Conservation (phyloP, 2,113 vertebrate genomes). For the Scomber colias region DNA sequence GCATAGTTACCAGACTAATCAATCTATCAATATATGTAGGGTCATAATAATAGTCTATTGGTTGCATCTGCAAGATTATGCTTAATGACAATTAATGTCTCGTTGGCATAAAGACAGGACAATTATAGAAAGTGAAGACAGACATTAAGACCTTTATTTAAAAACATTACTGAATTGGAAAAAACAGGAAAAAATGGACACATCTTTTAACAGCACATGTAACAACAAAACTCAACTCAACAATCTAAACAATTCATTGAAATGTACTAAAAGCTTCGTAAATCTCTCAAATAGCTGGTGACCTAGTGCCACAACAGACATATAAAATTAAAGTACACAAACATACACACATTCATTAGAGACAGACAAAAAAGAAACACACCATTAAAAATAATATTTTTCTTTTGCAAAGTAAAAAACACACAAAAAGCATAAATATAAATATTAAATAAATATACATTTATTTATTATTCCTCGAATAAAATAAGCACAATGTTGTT, state of each 20-base stretch:
- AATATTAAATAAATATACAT: constrained; percentile 15
- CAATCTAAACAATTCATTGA: too few species aligned
- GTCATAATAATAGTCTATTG: constrained; percentile 13
- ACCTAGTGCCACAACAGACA: too few species aligned
- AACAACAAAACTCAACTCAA: too few species aligned
- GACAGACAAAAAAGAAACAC: too few species aligned
- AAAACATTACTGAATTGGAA: background rate
- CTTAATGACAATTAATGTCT: background rate
- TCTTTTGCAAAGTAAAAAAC: background rate
- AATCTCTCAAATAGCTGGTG: too few species aligned
- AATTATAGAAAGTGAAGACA: background rate
- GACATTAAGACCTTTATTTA: constrained; percentile 3
- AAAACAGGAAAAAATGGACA: too few species aligned
- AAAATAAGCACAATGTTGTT: background rate
- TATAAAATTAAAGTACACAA: background rate
- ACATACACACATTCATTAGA: background rate
- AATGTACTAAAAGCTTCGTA: too few species aligned
- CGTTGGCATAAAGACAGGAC: background rate
- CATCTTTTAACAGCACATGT: too few species aligned
- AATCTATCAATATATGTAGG: background rate
- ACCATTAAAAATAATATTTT: too few species aligned
- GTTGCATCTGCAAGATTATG: background rate
- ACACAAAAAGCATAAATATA: background rate
- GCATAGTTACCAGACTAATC: background rate
- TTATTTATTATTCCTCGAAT: background rate